A percentile compares a stretch with the other conserved stretches of the same genome.
phyloP scores from a whole-genome alignment of 2,888 invertebrate species.

The Himalopsyche tibetana region DNA sequence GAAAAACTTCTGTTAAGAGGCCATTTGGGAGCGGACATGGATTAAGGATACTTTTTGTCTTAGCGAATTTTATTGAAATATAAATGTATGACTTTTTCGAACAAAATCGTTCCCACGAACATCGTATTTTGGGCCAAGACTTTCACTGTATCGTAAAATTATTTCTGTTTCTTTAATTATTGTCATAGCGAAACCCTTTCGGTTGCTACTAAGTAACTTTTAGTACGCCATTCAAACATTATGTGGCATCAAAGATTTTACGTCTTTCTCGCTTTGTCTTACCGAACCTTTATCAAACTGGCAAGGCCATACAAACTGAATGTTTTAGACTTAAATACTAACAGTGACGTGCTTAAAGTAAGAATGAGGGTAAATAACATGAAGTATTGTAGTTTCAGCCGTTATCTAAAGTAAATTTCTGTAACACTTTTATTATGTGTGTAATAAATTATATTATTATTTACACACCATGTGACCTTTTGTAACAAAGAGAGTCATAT shows the following conservation, averaged over 20 bases:
- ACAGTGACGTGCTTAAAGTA: neutral
- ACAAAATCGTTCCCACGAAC: neutral
- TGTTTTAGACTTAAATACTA: neutral
- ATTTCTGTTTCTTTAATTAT: constrained; percentile 34
- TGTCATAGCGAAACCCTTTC: neutral
- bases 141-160: neutral
- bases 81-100: too few species aligned
- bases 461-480: too few species aligned
- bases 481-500: too few species aligned
- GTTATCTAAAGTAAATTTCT: too few species aligned
- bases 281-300: constrained; percentile 3
- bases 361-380: too few species aligned
- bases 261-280: constrained; percentile 47
- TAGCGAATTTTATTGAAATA: too few species aligned
- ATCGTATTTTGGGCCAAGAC: constrained; percentile 6
- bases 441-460: too few species aligned
- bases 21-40: too few species aligned
- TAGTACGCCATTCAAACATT: constrained; percentile 41
- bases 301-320: constrained; percentile 41
- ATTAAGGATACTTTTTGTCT: too few species aligned
- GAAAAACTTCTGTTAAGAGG: too few species aligned
- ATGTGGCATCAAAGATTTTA: constrained; percentile 54
- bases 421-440: too few species aligned
- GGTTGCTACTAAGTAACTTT: constrained; percentile 41
- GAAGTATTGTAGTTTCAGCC: too few species aligned